Percentiles rank a stretch among this genome's conserved stretches.
Conservation (phyloP, 2,113 vertebrate species). For the Coreoperca whiteheadi region DNA sequence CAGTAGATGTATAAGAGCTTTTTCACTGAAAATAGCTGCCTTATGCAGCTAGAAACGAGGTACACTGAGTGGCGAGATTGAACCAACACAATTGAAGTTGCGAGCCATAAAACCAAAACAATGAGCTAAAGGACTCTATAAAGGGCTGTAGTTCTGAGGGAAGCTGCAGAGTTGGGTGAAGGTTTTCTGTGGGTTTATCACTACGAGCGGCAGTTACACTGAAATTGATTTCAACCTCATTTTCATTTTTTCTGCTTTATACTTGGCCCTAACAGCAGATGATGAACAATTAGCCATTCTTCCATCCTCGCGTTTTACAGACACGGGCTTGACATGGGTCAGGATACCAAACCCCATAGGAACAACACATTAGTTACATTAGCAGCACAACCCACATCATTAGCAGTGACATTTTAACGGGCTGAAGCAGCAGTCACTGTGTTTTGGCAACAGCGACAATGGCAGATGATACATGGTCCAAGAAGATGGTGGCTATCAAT, state of each 20-base stretch:
- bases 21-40: too few species aligned
- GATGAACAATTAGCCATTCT: slow-evolving; percentile 29
- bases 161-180: background rate
- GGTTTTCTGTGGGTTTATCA: background rate
- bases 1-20: background rate
- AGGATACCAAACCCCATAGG: slow-evolving; percentile 38
- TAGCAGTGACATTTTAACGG: slow-evolving; percentile 54
- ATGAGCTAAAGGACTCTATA: background rate
- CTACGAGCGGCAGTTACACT: background rate
- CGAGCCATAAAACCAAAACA: background rate
- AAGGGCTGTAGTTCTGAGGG: background rate
- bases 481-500: slow-evolving; percentile 61
- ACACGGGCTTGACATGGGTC: slow-evolving; percentile 19
- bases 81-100: background rate
- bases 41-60: too few species aligned
- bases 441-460: slow-evolving; percentile 67
- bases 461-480: slow-evolving; percentile 60
- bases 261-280: background rate
- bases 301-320: slow-evolving; percentile 17
- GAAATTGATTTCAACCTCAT: background rate
- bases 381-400: slow-evolving; percentile 56
- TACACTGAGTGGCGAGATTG: background rate
- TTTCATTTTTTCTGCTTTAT: background rate
- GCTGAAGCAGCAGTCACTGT: slow-evolving; percentile 50
- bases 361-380: slow-evolving; percentile 60